Conservation (phyloP, 2,888 invertebrate genomes). For the Rhabditoides inermis region DNA sequence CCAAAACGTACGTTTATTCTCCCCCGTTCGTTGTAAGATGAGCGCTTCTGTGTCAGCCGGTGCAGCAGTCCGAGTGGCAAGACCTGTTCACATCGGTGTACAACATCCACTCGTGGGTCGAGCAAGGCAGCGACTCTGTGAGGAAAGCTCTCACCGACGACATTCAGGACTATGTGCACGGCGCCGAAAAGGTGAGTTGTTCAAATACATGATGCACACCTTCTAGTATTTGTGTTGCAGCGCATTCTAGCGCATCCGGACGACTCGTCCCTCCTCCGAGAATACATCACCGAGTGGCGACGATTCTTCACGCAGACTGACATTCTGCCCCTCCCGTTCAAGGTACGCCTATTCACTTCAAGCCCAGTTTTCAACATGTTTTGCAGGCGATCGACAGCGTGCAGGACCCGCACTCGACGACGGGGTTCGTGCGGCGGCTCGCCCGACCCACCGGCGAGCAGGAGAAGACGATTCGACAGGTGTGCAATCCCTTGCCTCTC, state of each 20-base stretch:
- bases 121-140: constrained; percentile 64
- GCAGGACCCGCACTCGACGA: neutral
- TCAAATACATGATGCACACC: neutral
- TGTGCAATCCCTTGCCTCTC: too few relatives aligned
- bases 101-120: constrained; percentile 91
- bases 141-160: constrained; percentile 20
- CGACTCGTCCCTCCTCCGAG: constrained; percentile 85
- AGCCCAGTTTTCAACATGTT: neutral
- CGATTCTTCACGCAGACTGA: constrained; percentile 95
- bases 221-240: constrained; percentile 50
- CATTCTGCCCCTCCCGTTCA: constrained; percentile 60
- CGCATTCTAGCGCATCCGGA: constrained; percentile 81
- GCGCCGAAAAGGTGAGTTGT: constrained; percentile 24
- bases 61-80: constrained; percentile 91
- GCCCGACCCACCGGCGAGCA: neutral
- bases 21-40: neutral
- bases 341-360: constrained; percentile 14
- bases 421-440: neutral
- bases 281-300: constrained; percentile 95
- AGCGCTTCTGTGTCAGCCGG: constrained; percentile 62
- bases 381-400: constrained; percentile 2
- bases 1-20: constrained; percentile 58
- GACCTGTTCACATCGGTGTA: constrained; percentile 65
- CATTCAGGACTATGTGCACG: constrained; percentile 29
- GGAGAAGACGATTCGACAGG: constrained; percentile 1